A percentile compares a stretch with the other conserved stretches of the same genome.
Conservation (phyloP, 2,888 invertebrate genomes). For the Proisotoma minuta region DNA sequence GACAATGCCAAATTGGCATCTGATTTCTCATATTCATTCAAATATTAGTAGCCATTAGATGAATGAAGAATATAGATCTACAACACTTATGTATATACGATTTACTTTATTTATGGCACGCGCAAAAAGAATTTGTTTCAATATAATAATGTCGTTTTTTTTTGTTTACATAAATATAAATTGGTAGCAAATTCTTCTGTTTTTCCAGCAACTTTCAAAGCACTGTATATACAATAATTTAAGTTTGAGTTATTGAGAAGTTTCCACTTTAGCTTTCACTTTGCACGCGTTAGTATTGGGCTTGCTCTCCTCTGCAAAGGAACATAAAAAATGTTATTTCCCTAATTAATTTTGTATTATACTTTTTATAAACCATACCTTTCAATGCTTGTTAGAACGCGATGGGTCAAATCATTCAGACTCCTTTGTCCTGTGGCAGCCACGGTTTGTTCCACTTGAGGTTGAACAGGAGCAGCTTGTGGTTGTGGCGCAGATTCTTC, state of each 20-base stretch:
- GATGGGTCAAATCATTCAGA: conserved; percentile 36
- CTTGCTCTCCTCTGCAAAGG: conserved; percentile 1
- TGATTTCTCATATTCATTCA: no score
- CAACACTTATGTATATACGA: neutral
- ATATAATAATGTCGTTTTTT: no score
- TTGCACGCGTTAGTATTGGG: neutral
- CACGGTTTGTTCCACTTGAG: conserved; percentile 13
- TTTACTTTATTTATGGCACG: neutral
- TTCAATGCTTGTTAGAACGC: conserved; percentile 35
- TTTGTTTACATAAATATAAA: no score
- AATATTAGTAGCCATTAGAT: no score
- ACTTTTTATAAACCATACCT: conserved; percentile 15
- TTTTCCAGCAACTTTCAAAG: no score
- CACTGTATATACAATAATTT: no score
- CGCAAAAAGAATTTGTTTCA: no score
- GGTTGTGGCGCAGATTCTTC: conserved; percentile 12
- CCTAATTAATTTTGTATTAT: neutral
- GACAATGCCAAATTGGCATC: no score
- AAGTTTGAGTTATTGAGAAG: no score
- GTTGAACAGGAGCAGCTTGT: conserved; percentile 18
- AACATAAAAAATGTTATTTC: neutral
- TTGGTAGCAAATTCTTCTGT: no score
- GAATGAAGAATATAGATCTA: neutral
- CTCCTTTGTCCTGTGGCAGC: conserved; percentile 22
- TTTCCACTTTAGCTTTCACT: neutral